Conservation (phyloP, 2,888 invertebrate genomes). For the Cryptus armator region DNA sequence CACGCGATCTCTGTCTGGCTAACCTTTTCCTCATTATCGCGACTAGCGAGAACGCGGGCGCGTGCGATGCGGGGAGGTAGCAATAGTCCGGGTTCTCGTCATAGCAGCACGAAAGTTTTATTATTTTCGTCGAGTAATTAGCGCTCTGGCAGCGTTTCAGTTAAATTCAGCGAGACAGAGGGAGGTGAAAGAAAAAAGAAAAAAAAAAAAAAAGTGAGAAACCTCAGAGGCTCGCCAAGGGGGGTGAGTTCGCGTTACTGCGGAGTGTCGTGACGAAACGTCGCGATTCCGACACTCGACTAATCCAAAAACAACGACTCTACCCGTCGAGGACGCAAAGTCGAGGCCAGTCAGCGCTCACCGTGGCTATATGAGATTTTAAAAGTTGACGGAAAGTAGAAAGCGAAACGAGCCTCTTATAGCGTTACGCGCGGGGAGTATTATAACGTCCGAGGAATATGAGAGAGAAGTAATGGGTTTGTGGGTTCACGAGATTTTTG, state of each 20-base stretch:
- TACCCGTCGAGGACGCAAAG: background rate
- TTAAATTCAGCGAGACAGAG: constrained; percentile 37
- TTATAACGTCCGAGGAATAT: constrained; percentile 44
- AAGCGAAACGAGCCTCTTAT: constrained; percentile 66
- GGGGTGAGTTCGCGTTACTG: constrained; percentile 20
- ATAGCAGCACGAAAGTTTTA: constrained; percentile 65
- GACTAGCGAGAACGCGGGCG: background rate
- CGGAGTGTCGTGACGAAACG: constrained; percentile 58
- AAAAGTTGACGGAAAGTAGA: constrained; percentile 65
- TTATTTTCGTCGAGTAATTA: constrained; percentile 69
- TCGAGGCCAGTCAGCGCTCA: constrained; percentile 25
- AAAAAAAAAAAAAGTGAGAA: constrained; percentile 19
- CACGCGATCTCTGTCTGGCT: constrained; percentile 49
- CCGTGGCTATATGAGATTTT: constrained; percentile 41
- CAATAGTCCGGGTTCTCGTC: constrained; percentile 30
- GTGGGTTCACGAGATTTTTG: constrained; percentile 30
- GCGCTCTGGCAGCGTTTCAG: constrained; percentile 51
- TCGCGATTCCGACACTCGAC: constrained; percentile 50
- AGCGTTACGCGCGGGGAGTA: constrained; percentile 43
- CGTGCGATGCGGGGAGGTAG: background rate
- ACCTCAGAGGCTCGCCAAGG: constrained; percentile 25
- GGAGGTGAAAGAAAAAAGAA: background rate
- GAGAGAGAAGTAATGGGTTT: constrained; percentile 45
- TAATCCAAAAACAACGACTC: constrained; percentile 16
- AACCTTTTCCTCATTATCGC: constrained; percentile 63